These are phyloP conservation scores for Eupristina koningsbergeri DNA, from an alignment of 1,140 invertebrate genomes.

Conservation along the genomic window DNA sequence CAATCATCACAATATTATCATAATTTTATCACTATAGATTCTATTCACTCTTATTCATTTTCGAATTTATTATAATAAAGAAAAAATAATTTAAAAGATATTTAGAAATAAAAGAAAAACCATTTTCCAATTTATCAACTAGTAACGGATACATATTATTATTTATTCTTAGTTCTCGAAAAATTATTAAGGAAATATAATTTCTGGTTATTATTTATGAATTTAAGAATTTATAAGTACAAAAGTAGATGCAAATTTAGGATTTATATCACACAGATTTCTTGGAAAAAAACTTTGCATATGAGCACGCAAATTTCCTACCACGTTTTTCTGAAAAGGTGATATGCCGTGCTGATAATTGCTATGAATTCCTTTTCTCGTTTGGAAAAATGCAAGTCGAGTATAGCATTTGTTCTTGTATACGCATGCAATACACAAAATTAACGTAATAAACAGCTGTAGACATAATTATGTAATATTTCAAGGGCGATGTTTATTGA, in stretches of 20 bases:
- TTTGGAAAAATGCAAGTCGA: not conserved
- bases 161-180: too few relatives aligned
- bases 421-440: not conserved
- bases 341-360: not conserved
- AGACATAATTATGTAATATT: conserved; percentile 5
- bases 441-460: not conserved
- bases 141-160: not conserved
- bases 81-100: too few relatives aligned
- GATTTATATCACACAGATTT: not conserved
- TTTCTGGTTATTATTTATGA: not conserved
- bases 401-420: not conserved
- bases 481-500: not conserved
- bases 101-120: not conserved
- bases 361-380: not conserved
- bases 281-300: not conserved
- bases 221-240: not conserved
- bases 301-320: not conserved
- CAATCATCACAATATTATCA: not conserved
- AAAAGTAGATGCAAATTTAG: not conserved
- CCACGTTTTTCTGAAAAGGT: not conserved
- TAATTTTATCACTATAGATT: not conserved
- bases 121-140: not conserved
- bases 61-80: not conserved
- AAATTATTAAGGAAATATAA: not conserved
- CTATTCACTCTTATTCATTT: too few relatives aligned